Conservation (phyloP, 2,113 vertebrate species). For the Helogale parvula region DNA sequence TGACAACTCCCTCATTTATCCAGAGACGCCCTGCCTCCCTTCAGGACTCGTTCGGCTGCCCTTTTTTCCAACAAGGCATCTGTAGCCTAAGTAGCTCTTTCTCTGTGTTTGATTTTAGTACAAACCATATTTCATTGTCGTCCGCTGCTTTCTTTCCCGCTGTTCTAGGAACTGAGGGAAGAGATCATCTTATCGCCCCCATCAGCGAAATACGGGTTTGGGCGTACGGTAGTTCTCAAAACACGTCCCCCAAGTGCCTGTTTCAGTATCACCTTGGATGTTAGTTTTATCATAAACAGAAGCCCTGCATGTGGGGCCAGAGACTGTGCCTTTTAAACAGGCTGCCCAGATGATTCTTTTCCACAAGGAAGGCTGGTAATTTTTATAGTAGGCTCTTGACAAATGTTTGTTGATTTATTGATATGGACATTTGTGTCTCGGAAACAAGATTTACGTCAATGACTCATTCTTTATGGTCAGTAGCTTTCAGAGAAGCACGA, state of each 20-base stretch:
- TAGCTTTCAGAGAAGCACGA: constrained; percentile 12
- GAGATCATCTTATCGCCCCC: background rate
- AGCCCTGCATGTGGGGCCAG: background rate
- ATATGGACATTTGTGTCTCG: background rate
- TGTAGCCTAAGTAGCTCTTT: background rate
- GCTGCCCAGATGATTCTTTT: background rate
- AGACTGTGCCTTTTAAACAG: background rate
- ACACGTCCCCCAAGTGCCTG: background rate
- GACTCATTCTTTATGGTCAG: constrained; percentile 46
- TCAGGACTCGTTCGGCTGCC: background rate
- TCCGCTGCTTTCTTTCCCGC: background rate
- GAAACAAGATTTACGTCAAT: constrained; percentile 45
- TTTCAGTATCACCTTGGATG: background rate
- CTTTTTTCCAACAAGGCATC: background rate
- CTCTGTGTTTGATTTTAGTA: background rate
- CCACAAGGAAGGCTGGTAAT: background rate
- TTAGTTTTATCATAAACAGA: background rate
- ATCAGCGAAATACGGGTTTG: too few relatives aligned
- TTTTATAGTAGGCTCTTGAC: background rate
- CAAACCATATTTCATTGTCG: background rate
- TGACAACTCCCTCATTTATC: background rate
- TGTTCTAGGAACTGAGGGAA: background rate
- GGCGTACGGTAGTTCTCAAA: background rate
- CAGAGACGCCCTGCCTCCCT: background rate
- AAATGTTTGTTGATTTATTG: constrained; percentile 32